phyloP scores from a whole-genome alignment of 2,113 vertebrate species.

The Gallinago undulata region DNA sequence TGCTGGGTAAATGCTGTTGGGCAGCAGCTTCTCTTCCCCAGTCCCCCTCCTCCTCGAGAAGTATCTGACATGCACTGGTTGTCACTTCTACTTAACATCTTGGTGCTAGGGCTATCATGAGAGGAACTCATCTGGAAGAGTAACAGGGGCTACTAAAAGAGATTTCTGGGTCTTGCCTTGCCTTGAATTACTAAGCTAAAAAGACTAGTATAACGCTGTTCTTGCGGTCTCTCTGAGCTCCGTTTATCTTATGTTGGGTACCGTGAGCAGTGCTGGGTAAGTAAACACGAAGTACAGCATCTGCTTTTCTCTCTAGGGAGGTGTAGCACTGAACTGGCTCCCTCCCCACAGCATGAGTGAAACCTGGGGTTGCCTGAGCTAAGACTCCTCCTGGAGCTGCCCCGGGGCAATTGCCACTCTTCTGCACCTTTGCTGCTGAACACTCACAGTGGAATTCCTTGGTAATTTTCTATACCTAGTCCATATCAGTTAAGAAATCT shows the following conservation, averaged over 20 bases:
- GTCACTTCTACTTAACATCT: slow-evolving; percentile 9
- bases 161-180: neutral
- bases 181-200: neutral
- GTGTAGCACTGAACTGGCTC: neutral
- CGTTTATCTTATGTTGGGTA: neutral
- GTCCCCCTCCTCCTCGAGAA: neutral
- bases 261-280: neutral
- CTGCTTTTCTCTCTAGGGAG: neutral
- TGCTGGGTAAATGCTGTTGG: neutral
- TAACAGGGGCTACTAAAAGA: neutral
- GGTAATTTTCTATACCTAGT: neutral
- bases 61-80: neutral
- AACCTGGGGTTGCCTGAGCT: neutral
- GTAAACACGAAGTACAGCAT: neutral
- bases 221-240: neutral
- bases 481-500: neutral
- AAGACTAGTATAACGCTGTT: neutral
- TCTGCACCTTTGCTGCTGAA: neutral
- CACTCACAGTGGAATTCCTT: neutral
- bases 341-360: accelerated
- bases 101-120: neutral
- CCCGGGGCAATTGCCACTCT: neutral
- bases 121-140: neutral
- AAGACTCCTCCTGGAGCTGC: neutral
- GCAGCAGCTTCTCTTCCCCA: neutral